Percentiles rank a stretch among this genome's conserved stretches.
These are phyloP conservation scores for Ctenomys sociabilis DNA, from an alignment of 2,113 vertebrate genomes.

Conservation along the genomic window DNA sequence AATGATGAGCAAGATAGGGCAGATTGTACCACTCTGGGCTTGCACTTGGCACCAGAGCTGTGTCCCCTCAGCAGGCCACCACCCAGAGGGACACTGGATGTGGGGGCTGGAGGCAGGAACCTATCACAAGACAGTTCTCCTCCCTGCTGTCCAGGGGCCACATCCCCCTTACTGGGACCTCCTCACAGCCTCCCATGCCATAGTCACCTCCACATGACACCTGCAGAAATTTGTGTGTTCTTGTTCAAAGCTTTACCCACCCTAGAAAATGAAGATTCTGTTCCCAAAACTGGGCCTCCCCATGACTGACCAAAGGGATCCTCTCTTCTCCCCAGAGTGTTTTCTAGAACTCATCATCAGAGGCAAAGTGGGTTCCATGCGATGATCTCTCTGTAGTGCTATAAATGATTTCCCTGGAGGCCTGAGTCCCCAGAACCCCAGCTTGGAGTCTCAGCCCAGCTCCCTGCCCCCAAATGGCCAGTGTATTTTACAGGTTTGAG, in stretches of 20 bases:
- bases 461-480: fast-evolving
- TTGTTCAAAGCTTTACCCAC: neutral
- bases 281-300: neutral
- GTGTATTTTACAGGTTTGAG: fast-evolving
- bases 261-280: neutral
- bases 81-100: neutral
- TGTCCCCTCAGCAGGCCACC: neutral
- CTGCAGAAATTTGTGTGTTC: neutral
- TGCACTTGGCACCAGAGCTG: neutral
- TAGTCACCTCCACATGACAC: neutral
- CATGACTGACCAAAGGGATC: neutral
- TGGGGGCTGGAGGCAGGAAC: neutral
- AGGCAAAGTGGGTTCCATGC: neutral
- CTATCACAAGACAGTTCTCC: neutral
- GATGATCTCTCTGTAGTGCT: neutral
- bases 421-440: neutral
- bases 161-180: too few relatives aligned
- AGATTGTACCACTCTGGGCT: fast-evolving
- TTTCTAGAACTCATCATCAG: neutral
- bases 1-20: neutral
- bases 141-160: neutral
- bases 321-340: neutral
- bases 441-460: neutral
- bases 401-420: neutral
- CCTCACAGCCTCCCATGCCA: neutral